Evolutionary conservation across 2,888 invertebrate genomes (phyloP).

Genomic region (Arrhopalites spinosus): DNA sequence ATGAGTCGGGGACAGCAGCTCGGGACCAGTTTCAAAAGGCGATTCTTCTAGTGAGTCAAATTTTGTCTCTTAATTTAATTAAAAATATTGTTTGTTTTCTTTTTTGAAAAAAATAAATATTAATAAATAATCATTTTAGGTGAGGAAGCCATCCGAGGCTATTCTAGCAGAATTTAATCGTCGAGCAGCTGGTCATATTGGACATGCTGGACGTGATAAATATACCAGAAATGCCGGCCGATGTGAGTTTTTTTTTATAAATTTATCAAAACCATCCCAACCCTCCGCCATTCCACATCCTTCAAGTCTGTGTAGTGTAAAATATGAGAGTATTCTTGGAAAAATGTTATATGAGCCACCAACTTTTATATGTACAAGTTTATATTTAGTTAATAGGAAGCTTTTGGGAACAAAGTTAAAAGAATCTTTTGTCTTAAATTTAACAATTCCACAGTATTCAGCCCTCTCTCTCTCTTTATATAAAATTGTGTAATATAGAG

Average conservation of each 20-base stretch:
- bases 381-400: no score
- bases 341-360: no score
- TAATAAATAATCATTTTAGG: slow-evolving; percentile 56
- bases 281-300: neutral
- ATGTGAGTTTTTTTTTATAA: slow-evolving; percentile 61
- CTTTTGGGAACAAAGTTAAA: no score
- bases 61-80: no score
- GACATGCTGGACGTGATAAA: slow-evolving; percentile 73
- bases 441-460: no score
- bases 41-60: slow-evolving; percentile 72
- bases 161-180: slow-evolving; percentile 80
- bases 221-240: slow-evolving; percentile 68
- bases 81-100: no score
- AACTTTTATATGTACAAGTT: no score
- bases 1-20: slow-evolving; percentile 71
- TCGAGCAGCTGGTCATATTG: slow-evolving; percentile 78
- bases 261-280: neutral
- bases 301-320: neutral
- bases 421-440: no score
- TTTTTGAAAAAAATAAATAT: neutral
- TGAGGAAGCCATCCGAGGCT: slow-evolving; percentile 74
- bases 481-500: no score
- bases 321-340: no score
- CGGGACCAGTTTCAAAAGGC: slow-evolving; percentile 69
- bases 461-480: no score